Percentiles rank a stretch among this genome's conserved stretches.
These are phyloP conservation scores for Zaprionus vittiger DNA, from an alignment of 1,140 invertebrate genomes.

Conservation along the genomic window DNA sequence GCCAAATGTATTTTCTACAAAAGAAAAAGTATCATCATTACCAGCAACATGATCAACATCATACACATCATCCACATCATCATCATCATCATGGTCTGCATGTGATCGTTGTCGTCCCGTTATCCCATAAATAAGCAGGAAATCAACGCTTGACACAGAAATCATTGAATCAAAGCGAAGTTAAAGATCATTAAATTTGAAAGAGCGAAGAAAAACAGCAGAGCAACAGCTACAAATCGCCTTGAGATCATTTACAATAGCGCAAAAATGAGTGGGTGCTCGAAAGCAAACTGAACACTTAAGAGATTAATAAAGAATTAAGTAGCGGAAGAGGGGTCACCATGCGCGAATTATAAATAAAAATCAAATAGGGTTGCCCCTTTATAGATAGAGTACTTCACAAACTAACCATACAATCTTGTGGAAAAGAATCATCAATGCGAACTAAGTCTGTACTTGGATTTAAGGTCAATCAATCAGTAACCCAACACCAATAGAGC, in stretches of 20 bases:
- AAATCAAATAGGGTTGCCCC: not conserved
- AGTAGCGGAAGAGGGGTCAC: not conserved
- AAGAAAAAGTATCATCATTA: constrained; percentile 33
- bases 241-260: constrained; percentile 1
- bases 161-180: constrained; percentile 59
- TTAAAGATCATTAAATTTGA: constrained; percentile 28
- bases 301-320: not conserved
- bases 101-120: not conserved
- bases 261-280: not conserved
- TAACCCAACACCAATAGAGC: too few relatives aligned
- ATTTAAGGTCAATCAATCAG: too few relatives aligned
- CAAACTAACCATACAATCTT: too few relatives aligned
- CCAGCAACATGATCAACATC: constrained; percentile 16
- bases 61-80: constrained; percentile 7
- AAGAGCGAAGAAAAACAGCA: not conserved
- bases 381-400: too few relatives aligned
- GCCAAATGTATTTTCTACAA: constrained; percentile 51
- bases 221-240: constrained; percentile 11
- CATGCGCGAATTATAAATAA: not conserved
- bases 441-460: too few relatives aligned
- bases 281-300: not conserved
- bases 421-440: too few relatives aligned
- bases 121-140: constrained; percentile 43
- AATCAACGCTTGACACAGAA: constrained; percentile 73
- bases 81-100: not conserved